phyloP scores from a whole-genome alignment of 1,140 invertebrate species.

The Reticulitermes speratus region DNA sequence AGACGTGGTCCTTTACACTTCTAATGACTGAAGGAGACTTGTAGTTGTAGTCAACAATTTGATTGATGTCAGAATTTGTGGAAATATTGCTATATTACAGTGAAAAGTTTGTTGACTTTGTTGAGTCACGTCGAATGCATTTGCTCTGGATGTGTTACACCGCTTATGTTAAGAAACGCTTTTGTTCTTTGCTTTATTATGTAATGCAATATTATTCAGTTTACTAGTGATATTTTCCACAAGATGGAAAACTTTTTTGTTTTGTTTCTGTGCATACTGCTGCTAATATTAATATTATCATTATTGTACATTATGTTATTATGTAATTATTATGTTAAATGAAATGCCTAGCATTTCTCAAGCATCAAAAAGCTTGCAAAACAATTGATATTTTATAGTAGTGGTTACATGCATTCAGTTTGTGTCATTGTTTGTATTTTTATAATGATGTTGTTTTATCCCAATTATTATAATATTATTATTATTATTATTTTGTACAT shows the following conservation, averaged over 20 bases:
- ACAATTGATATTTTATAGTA: conserved; percentile 14
- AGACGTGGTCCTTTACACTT: too few relatives aligned
- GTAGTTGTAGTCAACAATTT: too few relatives aligned
- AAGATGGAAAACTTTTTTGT: neutral
- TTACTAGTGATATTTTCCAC: neutral
- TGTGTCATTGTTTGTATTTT: conserved; percentile 6
- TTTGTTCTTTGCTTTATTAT: conserved; percentile 5
- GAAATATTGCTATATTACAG: too few relatives aligned
- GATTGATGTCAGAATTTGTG: too few relatives aligned
- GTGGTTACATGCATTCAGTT: neutral
- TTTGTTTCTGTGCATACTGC: neutral
- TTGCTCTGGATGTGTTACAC: too few relatives aligned
- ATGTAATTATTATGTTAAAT: conserved; percentile 2
- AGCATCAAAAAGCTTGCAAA: neutral
- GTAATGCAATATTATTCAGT: conserved; percentile 8
- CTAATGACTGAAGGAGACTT: too few relatives aligned
- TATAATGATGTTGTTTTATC: neutral
- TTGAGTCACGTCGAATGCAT: too few relatives aligned
- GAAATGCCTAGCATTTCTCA: conserved; percentile 1
- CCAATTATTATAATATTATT: neutral
- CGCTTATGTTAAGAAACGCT: neutral
- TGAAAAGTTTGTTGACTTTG: too few relatives aligned
- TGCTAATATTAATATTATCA: neutral
- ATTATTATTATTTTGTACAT: neutral
- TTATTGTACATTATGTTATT: neutral